Percentiles rank a stretch among this genome's conserved stretches.
phyloP scores from a whole-genome alignment of 2,888 invertebrate species.

The Ecdyonurus torrentis region DNA sequence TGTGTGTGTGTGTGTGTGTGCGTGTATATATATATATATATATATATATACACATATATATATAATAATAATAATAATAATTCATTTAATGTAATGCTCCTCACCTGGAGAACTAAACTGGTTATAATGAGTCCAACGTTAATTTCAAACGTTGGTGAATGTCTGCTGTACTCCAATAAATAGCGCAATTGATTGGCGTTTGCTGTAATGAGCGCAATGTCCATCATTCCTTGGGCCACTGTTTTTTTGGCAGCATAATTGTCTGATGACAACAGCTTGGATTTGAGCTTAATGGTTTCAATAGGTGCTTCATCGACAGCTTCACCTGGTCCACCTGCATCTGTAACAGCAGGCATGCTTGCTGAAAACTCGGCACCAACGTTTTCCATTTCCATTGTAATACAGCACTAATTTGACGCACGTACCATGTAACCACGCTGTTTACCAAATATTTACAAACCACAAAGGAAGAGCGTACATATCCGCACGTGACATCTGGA shows the following conservation, averaged over 20 bases:
- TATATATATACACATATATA: neutral
- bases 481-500: no score
- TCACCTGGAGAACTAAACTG: conserved; percentile 43
- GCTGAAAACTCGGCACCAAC: no score
- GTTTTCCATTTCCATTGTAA: no score
- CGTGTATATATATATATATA: no score
- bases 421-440: no score
- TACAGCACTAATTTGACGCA: no score
- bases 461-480: no score
- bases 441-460: no score
- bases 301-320: no score
- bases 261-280: neutral
- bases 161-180: conserved; percentile 38
- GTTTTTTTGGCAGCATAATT: conserved; percentile 38
- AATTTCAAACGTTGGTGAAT: conserved; percentile 37
- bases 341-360: no score
- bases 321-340: no score
- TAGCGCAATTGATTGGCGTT: conserved; percentile 53
- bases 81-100: neutral
- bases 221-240: conserved; percentile 49
- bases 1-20: no score
- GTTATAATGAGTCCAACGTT: conserved; percentile 37
- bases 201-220: conserved; percentile 48
- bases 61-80: neutral
- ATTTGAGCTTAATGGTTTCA: neutral